phyloP scores from a whole-genome alignment of 2,888 invertebrate genomes.

The Pantelozetes paolii region DNA sequence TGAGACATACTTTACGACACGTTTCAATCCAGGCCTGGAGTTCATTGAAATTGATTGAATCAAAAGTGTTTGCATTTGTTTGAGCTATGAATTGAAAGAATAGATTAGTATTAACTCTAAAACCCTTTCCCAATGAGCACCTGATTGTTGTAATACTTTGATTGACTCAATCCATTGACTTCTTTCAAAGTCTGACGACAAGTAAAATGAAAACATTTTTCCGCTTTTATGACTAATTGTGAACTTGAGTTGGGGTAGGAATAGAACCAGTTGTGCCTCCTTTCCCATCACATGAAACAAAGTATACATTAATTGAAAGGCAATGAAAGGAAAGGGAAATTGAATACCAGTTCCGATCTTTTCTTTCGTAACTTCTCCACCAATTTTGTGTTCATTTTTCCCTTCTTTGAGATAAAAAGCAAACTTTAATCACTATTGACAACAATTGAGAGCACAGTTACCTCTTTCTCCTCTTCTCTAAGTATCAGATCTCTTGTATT shows the following conservation, averaged over 20 bases:
- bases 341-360: conserved; percentile 66
- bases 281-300: neutral
- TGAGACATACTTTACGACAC: conserved; percentile 61
- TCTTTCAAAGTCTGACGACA: conserved; percentile 88
- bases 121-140: conserved; percentile 49
- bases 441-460: neutral
- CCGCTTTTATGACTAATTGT: conserved; percentile 64
- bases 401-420: conserved; percentile 16
- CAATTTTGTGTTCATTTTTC: conserved; percentile 44
- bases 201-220: conserved; percentile 63
- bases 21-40: conserved; percentile 83
- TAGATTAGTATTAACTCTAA: neutral
- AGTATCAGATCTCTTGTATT: conserved; percentile 78
- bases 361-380: conserved; percentile 81
- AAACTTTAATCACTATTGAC: neutral
- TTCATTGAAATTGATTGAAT: conserved; percentile 69
- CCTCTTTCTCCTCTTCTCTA: conserved; percentile 68
- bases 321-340: neutral
- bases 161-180: conserved; percentile 92
- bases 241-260: conserved; percentile 82
- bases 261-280: conserved; percentile 81
- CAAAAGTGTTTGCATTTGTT: conserved; percentile 13
- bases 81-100: neutral
- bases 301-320: neutral
- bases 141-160: conserved; percentile 65